phyloP scores from a whole-genome alignment of 64 coral and sea anemone genomes.

The Orbicella faveolata region DNA sequence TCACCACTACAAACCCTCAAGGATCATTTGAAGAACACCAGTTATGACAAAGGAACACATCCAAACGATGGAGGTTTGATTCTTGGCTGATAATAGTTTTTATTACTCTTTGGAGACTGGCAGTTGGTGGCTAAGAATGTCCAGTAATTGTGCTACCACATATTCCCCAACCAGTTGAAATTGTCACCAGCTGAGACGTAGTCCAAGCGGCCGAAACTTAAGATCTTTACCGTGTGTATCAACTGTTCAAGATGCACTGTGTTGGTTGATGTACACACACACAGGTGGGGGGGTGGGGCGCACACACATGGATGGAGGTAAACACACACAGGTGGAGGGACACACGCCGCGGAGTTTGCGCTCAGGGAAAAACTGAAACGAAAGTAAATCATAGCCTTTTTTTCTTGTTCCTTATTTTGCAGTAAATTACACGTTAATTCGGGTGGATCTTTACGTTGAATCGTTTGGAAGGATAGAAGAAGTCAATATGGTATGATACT shows the following conservation, averaged over 20 bases:
- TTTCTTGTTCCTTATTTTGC: neutral
- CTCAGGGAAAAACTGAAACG: too few species aligned
- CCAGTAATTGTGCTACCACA: too few species aligned
- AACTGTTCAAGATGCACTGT: too few species aligned
- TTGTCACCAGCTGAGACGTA: too few species aligned
- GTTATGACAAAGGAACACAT: conserved; percentile 19
- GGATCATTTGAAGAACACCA: neutral
- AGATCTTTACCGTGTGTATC: too few species aligned
- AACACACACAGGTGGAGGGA: too few species aligned
- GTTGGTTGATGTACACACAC: too few species aligned
- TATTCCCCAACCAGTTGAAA: too few species aligned
- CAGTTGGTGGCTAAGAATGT: neutral
- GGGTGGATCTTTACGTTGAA: conserved; percentile 1
- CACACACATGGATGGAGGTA: too few species aligned
- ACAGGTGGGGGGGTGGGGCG: too few species aligned
- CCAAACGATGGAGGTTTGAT: neutral
- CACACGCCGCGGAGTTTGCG: too few species aligned
- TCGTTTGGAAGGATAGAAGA: conserved; percentile 28
- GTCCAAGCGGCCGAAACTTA: too few species aligned
- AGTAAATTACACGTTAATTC: conserved; percentile 10
- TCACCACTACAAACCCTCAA: neutral
- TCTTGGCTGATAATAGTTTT: neutral
- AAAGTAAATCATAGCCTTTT: neutral
- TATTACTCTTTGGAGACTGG: neutral
- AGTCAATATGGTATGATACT: conserved; percentile 36